Conservation (phyloP, 2,888 invertebrate genomes). For the Macrostomum cliftonense region DNA sequence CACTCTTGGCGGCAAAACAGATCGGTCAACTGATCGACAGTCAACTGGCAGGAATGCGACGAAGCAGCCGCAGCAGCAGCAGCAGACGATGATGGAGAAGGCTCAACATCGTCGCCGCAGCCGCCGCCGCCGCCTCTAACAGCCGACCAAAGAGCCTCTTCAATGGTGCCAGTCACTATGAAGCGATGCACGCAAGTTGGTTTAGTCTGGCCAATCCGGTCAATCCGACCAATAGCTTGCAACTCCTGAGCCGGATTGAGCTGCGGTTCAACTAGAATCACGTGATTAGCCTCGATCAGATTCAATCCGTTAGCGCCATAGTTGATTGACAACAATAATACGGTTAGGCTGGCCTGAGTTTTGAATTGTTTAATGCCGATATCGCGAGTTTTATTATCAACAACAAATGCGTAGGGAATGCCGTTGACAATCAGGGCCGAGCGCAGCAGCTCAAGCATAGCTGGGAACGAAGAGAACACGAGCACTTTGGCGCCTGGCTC, state of each 20-base stretch:
- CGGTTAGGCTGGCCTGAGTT: conserved; percentile 19
- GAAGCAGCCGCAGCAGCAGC: no score
- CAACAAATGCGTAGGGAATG: conserved; percentile 28
- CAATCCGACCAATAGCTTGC: conserved; percentile 58
- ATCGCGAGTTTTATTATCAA: background rate
- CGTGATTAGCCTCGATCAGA: conserved; percentile 57
- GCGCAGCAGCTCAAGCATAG: conserved; percentile 41
- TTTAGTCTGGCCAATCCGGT: conserved; percentile 58
- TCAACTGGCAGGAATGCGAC: no score
- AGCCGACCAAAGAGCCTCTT: conserved; percentile 39
- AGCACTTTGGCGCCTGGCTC: conserved; percentile 49
- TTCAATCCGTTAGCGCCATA: conserved; percentile 59
- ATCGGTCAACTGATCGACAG: no score
- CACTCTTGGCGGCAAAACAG: no score
- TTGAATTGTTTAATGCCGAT: background rate
- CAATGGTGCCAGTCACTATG: conserved; percentile 49
- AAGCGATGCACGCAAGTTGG: conserved; percentile 54
- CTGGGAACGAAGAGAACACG: conserved; percentile 50
- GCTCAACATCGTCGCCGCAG: no score
- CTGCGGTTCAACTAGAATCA: conserved; percentile 55
- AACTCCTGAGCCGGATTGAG: conserved; percentile 53
- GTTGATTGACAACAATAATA: conserved; percentile 49
- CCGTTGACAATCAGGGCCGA: conserved; percentile 44
- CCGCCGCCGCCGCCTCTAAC: no score
- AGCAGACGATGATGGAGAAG: no score